Base-by-base conservation (phyloP, 2,113 vertebrate species). In the Neolamprologus sp. region DNA sequence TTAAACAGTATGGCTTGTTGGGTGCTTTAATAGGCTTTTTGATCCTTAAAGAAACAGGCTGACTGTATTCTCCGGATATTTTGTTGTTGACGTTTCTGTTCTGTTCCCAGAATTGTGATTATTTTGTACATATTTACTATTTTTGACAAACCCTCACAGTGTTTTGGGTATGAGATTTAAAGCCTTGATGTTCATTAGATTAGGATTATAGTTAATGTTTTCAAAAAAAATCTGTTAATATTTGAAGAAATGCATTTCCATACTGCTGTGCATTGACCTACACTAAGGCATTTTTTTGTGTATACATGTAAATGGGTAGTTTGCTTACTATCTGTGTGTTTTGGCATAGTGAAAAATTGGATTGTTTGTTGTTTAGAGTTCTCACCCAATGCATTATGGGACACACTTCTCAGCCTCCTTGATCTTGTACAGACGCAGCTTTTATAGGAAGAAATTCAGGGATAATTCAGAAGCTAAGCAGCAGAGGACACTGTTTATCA, bases 401-500 rank as follows among this genome's bases (percentile, higher is more conserved):
- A 89, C 21, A 45, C 11, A 14, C 11, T 40, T 63, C 60, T 68
- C 3, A 30, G 6, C 28, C 9, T 7, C 10, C 23, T 51, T 80
- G 45, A 83, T 83, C 23, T 40, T 42, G 16, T 16, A 47, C 21
- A 84, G 26, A 49, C 37, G 1, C 81, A 12, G 11, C 68, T 81
- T 42, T 82, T 12, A 30, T 30, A n/a, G 45, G 51, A 55, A 7
- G 11, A 33, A 45, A 68, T 35, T 3, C 6, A 33, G 47, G 54
- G 47, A 49, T 57, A 26, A 7, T 88, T 91, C 78, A 75, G 26
- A 28, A 40, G 12, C 3, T 79, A 9, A 84, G 49, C 96, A 95
- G 94, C 92, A 97, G 96, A 95, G 94, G 94, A 92, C 86, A 82
- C 93, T 95, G 80, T 94, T 95, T 63, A 86, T 94, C 85, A 95